Percentiles rank a stretch among this genome's conserved stretches.
Evolutionary conservation across 1,140 invertebrate genomes (phyloP).

Genomic region (Brachionus rubens): DNA sequence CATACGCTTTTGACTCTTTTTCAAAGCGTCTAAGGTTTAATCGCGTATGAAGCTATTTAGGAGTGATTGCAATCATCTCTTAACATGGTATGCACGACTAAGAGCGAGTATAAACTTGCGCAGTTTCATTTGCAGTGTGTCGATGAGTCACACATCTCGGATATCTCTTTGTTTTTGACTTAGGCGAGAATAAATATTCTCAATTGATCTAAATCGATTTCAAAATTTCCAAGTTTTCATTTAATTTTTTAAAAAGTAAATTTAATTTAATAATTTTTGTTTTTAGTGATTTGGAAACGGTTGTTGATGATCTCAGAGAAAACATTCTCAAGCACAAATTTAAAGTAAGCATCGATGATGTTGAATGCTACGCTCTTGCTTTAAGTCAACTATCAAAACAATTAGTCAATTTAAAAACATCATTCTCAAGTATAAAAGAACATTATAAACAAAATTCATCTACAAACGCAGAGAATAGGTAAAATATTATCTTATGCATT

Average conservation of each 20-base stretch:
- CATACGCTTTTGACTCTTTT: too few relatives aligned
- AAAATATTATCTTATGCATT: conserved; percentile 42
- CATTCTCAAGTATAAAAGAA: conserved; percentile 35
- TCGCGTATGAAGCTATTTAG: too few relatives aligned
- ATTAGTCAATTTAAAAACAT: conserved; percentile 73
- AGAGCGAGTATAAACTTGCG: too few relatives aligned
- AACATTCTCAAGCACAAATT: conserved; percentile 91
- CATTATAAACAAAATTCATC: conserved; percentile 6
- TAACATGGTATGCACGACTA: too few relatives aligned
- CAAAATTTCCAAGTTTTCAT: not conserved
- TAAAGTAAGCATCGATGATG: conserved; percentile 89
- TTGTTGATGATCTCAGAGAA: conserved; percentile 85
- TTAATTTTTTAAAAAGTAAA: not conserved
- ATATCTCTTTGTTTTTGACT: too few relatives aligned
- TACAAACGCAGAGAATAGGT: conserved; percentile 9
- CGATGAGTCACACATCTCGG: too few relatives aligned
- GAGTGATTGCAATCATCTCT: too few relatives aligned
- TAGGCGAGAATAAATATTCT: too few relatives aligned
- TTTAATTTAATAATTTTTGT: conserved; percentile 1
- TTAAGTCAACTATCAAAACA: conserved; percentile 85
- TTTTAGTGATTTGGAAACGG: conserved; percentile 79
- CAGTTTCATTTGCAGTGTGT: too few relatives aligned
- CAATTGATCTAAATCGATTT: not conserved
- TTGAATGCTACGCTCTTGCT: conserved; percentile 89
- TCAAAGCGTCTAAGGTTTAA: too few relatives aligned